These are phyloP conservation scores for Gymnobelideus leadbeateri DNA, from an alignment of 2,113 vertebrate genomes.

Conservation along the genomic window DNA sequence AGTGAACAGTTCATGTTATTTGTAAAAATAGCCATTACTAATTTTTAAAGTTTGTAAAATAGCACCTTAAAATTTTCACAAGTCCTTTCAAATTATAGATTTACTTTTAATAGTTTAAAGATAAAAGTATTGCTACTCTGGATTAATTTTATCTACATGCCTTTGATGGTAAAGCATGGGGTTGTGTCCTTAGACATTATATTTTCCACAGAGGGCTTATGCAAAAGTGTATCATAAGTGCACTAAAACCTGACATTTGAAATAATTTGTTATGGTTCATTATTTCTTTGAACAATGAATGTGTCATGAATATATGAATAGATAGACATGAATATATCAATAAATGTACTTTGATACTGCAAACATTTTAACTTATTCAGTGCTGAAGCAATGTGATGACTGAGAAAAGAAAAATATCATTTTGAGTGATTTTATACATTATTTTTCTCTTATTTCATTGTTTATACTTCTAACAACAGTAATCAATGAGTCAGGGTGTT, in stretches of 20 bases:
- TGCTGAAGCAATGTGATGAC: slow-evolving; percentile 55
- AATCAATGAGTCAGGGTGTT: slow-evolving; percentile 69
- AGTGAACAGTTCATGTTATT: slow-evolving; percentile 16
- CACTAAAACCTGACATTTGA: slow-evolving; percentile 76
- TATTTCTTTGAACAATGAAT: slow-evolving; percentile 74
- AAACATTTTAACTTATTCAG: slow-evolving; percentile 68
- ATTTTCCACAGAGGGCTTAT: slow-evolving; percentile 75
- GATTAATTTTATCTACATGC: slow-evolving; percentile 70
- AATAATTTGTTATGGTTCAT: slow-evolving; percentile 73
- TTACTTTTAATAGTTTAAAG: slow-evolving; percentile 66
- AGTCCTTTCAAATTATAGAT: slow-evolving; percentile 29
- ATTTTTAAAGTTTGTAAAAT: slow-evolving; percentile 49
- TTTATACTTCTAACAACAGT: slow-evolving; percentile 72
- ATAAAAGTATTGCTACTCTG: slow-evolving; percentile 61
- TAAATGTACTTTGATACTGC: slow-evolving; percentile 64
- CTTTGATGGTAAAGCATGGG: slow-evolving; percentile 65
- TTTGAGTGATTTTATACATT: slow-evolving; percentile 72
- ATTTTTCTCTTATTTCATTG: slow-evolving; percentile 75
- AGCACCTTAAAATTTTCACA: slow-evolving; percentile 43
- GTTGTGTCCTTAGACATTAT: slow-evolving; percentile 61
- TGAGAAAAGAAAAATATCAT: slow-evolving; percentile 66
- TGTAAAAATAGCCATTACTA: slow-evolving; percentile 26
- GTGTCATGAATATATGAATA: slow-evolving; percentile 59
- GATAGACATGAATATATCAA: slow-evolving; percentile 71
- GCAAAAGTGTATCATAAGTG: slow-evolving; percentile 70